Evolutionary conservation across 2,113 vertebrate genomes (phyloP).

Genomic region (Microtus ochrogaster): DNA sequence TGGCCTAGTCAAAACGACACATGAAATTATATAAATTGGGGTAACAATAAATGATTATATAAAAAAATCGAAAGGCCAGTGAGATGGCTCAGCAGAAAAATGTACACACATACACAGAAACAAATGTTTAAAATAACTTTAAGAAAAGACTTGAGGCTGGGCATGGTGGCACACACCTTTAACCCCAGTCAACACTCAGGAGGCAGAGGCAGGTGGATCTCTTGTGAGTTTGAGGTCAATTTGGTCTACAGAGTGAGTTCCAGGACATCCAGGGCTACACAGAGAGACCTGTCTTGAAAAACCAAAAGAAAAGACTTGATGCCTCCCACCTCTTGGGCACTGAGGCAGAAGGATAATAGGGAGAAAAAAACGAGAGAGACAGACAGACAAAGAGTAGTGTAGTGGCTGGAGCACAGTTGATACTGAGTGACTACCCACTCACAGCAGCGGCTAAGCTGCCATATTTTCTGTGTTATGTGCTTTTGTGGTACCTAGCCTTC

Average conservation of each 20-base stretch:
- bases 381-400: not conserved
- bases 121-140: not conserved
- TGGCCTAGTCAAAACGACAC: not conserved
- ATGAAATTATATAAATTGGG: not conserved
- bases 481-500: too few species aligned
- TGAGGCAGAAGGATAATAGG: not conserved
- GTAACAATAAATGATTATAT: constrained; percentile 27
- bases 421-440: not conserved
- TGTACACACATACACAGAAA: not conserved
- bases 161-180: not conserved
- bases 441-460: not conserved
- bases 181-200: not conserved
- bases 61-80: not conserved
- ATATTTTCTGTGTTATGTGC: not conserved
- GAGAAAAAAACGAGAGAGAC: not conserved
- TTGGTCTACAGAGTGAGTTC: not conserved
- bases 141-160: not conserved
- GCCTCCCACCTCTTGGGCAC: not conserved
- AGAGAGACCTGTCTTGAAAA: not conserved
- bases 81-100: not conserved
- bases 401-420: too few species aligned
- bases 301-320: not conserved
- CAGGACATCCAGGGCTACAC: not conserved
- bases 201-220: not conserved
- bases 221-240: not conserved